phyloP scores from a whole-genome alignment of 2,113 vertebrate species.

The Lontra canadensis region DNA sequence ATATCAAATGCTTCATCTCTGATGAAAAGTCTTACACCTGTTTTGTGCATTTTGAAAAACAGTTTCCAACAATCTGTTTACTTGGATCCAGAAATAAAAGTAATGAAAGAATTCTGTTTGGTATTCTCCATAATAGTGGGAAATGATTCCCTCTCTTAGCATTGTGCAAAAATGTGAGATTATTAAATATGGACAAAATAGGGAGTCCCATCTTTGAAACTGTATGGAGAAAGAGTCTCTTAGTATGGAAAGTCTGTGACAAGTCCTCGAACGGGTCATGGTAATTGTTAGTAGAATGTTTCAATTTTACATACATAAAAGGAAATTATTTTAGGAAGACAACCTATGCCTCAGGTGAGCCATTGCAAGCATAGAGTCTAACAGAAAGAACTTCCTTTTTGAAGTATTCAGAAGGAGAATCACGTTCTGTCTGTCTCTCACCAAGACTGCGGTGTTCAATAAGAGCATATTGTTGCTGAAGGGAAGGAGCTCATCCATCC shows the following conservation, averaged over 20 bases:
- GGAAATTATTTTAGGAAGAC: slow-evolving; percentile 26
- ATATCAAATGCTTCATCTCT: neutral
- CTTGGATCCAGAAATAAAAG: slow-evolving; percentile 42
- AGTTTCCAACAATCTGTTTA: neutral
- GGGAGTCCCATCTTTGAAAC: slow-evolving; percentile 24
- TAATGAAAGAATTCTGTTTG: slow-evolving; percentile 59
- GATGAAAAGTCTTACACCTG: neutral
- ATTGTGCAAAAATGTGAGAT: slow-evolving; percentile 68
- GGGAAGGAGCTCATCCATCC: neutral
- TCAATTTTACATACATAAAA: neutral
- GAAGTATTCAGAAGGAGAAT: neutral
- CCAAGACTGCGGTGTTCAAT: neutral
- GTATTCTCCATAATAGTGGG: slow-evolving; percentile 48
- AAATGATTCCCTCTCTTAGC: slow-evolving; percentile 60
- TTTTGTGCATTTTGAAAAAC: neutral
- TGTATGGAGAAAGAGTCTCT: slow-evolving; percentile 26
- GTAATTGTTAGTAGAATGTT: slow-evolving; percentile 33
- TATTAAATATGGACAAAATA: slow-evolving; percentile 62
- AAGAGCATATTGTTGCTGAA: neutral
- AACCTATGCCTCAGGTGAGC: neutral
- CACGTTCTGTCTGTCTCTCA: neutral
- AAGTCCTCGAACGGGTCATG: neutral
- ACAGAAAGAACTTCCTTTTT: slow-evolving; percentile 1
- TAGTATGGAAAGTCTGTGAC: neutral
- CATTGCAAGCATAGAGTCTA: neutral